These are phyloP conservation scores for Perca fluviatilis DNA, from an alignment of 2,113 vertebrate species.

Conservation along the genomic window DNA sequence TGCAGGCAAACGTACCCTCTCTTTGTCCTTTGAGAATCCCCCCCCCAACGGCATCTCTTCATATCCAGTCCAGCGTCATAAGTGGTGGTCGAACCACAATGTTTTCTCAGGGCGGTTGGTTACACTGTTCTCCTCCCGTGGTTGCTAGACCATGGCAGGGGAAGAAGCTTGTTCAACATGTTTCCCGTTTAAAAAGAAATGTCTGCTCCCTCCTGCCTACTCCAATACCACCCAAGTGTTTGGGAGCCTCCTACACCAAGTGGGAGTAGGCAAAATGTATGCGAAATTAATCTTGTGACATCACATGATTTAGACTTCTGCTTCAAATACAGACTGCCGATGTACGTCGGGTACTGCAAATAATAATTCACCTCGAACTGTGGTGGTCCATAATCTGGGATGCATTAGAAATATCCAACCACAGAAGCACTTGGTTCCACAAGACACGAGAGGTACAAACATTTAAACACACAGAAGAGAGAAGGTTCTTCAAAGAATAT, in stretches of 20 bases:
- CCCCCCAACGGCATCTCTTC: constrained; percentile 52
- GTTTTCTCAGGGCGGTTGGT: constrained; percentile 82
- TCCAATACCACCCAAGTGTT: constrained; percentile 85
- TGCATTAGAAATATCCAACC: constrained; percentile 61
- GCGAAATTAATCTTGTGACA: constrained; percentile 74
- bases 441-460: constrained; percentile 33
- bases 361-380: constrained; percentile 65
- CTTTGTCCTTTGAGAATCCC: constrained; percentile 71
- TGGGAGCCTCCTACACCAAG: constrained; percentile 59
- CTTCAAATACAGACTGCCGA: constrained; percentile 70
- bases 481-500: constrained; percentile 20
- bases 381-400: constrained; percentile 73
- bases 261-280: constrained; percentile 55
- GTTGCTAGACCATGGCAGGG: constrained; percentile 78
- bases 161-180: constrained; percentile 86
- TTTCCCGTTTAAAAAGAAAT: constrained; percentile 76
- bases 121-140: constrained; percentile 81
- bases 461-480: constrained; percentile 27
- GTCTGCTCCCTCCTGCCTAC: constrained; percentile 53
- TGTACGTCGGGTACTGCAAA: constrained; percentile 47
- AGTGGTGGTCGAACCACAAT: constrained; percentile 85
- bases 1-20: constrained; percentile 39
- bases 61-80: constrained; percentile 77
- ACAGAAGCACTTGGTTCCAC: constrained; percentile 57
- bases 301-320: constrained; percentile 81